phyloP scores from a whole-genome alignment of 2,797 vertebrate genomes.

The Pelobates cultripes region DNA sequence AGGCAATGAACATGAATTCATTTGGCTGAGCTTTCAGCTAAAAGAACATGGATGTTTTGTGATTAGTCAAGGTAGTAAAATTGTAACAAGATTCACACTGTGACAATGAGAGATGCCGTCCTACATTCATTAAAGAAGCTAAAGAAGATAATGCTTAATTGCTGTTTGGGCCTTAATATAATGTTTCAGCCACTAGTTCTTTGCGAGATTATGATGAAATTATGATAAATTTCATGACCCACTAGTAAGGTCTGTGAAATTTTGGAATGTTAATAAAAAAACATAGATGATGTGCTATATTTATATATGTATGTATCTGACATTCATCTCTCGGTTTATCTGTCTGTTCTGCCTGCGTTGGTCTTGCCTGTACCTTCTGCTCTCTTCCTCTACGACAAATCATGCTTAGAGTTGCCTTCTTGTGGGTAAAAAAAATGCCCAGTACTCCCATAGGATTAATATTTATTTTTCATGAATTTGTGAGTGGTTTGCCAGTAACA shows the following conservation, averaged over 20 bases:
- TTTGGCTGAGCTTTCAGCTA: too few species aligned
- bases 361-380: not conserved
- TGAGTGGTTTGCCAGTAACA: too few species aligned
- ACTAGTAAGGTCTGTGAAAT: not conserved
- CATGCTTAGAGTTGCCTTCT: not conserved
- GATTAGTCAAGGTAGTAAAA: too few species aligned
- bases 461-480: too few species aligned
- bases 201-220: not conserved
- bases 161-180: not conserved
- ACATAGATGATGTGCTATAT: not conserved
- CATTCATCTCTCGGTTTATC: not conserved
- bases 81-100: too few species aligned
- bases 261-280: slow-evolving; percentile 10
- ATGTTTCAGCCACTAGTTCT: not conserved
- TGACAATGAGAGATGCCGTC: too few species aligned
- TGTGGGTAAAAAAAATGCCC: too few species aligned
- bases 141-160: not conserved
- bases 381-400: not conserved
- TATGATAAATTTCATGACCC: not conserved
- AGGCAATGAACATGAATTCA: too few species aligned
- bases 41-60: too few species aligned
- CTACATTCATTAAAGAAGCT: too few species aligned
- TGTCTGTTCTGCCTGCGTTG: not conserved
- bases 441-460: too few species aligned
- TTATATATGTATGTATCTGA: not conserved